Evolutionary conservation across 2,797 vertebrate species (phyloP).

Genomic region (Danio tinwini): DNA sequence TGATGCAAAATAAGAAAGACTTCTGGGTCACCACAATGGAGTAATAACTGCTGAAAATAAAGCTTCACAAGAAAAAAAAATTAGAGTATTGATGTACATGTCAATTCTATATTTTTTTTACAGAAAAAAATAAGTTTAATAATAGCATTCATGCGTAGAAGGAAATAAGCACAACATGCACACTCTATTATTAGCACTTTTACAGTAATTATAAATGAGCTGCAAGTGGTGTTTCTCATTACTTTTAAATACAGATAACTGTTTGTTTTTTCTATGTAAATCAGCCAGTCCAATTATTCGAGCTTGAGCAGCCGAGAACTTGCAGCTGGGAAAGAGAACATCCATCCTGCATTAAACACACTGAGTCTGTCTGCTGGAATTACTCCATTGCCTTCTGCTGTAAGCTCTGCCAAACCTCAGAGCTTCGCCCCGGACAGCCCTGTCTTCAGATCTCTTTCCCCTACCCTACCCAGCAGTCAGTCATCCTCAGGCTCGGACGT

Average conservation of each 20-base stretch:
- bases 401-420: slow-evolving; percentile 29
- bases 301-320: slow-evolving; percentile 54
- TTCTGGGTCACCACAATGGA: neutral
- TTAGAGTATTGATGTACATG: neutral
- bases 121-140: neutral
- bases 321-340: slow-evolving; percentile 59
- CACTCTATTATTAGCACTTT: slow-evolving; percentile 10
- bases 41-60: neutral
- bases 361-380: slow-evolving; percentile 35
- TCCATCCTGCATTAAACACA: slow-evolving; percentile 59
- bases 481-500: slow-evolving; percentile 78
- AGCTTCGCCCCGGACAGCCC: slow-evolving; percentile 77
- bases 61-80: neutral
- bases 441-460: slow-evolving; percentile 78
- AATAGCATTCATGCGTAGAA: neutral
- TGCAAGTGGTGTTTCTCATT: neutral
- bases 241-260: neutral
- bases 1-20: neutral
- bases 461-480: slow-evolving; percentile 74
- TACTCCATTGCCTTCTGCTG: slow-evolving; percentile 56
- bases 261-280: slow-evolving; percentile 62
- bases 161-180: neutral
- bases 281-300: slow-evolving; percentile 65
- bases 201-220: neutral
- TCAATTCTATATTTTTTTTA: neutral